These are phyloP conservation scores for Synaphobranchus kaupii DNA, from an alignment of 2,797 vertebrate genomes.

Conservation along the genomic window DNA sequence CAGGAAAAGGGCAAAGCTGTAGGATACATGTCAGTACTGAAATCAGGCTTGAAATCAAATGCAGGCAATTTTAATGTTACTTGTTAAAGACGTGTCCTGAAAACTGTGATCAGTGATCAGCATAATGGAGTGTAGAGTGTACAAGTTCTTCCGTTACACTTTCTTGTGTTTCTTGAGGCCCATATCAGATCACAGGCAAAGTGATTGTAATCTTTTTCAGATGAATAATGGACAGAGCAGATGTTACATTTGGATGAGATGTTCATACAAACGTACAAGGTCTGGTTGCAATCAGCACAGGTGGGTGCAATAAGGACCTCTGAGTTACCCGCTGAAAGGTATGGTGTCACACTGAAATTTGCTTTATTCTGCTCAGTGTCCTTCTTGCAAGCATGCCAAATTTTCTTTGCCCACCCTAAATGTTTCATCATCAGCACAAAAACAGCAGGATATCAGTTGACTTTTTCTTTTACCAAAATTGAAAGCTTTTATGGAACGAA, in stretches of 20 bases:
- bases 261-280: background rate
- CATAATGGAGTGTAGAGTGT: background rate
- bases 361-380: background rate
- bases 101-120: background rate
- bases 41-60: background rate
- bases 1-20: background rate
- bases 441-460: background rate
- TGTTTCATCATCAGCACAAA: background rate
- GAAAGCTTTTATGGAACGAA: background rate
- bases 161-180: background rate
- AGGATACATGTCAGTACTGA: background rate
- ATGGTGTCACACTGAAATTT: background rate
- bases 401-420: background rate
- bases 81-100: background rate
- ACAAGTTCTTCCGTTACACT: background rate
- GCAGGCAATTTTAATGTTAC: background rate
- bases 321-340: background rate
- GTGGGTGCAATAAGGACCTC: background rate
- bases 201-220: background rate
- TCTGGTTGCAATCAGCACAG: background rate
- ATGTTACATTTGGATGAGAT: slow-evolving; percentile 18
- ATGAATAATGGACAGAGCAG: background rate
- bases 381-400: background rate
- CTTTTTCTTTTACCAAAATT: background rate
- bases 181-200: background rate